Base-by-base conservation (phyloP, 2,113 vertebrate genomes). In the Bos indicus region DNA sequence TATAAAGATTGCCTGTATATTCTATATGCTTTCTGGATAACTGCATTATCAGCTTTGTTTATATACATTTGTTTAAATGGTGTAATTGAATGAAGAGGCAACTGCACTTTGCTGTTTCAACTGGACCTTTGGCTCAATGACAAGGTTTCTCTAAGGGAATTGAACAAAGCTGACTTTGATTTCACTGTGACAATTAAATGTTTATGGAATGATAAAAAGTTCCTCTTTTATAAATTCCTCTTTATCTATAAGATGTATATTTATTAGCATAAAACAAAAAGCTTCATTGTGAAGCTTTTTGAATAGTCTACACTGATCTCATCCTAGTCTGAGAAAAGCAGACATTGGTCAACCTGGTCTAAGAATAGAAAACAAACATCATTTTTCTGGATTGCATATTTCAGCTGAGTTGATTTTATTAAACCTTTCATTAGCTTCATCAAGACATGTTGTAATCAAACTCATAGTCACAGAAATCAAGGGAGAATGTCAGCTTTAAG, bases 131-230 rank as follows among this genome's bases (percentile, higher is more conserved):
- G 59, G 87, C 82, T 95, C 48, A 78, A 13, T 97, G 96, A 89
- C 95, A 97, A 97, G 52, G 43, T 96, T 97, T 97, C 84, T 96
- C 96, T 95, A 97, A 96, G 95, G 77, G 93, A 98, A 91, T 0
- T 92, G 77, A 98, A 98, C 98, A 99, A 98, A 98, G 96, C 46
- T 97, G 81, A 93, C 97, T 98, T 98, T 99, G 97, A 98, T 96
- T 98, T 98, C 97, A 57, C 36, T 98, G 60, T 97, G 90, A 98
- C 98, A 98, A 98, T 98, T 98, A 98, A 98, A 98, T 99, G 88
- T 91, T 97, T 99, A 98, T 98, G 95, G 97, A 98, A 98, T 98
- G 97, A 98, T 98, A 94, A 94, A 99, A 99, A 98, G 97, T 96
- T 95, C 85, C 95, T 96, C 94, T 60, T 98, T 98, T 43, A 77